Evolutionary conservation across 92 coral and sea anemone species (phyloP).

Genomic region (Hydrozoanthus gracilis): DNA sequence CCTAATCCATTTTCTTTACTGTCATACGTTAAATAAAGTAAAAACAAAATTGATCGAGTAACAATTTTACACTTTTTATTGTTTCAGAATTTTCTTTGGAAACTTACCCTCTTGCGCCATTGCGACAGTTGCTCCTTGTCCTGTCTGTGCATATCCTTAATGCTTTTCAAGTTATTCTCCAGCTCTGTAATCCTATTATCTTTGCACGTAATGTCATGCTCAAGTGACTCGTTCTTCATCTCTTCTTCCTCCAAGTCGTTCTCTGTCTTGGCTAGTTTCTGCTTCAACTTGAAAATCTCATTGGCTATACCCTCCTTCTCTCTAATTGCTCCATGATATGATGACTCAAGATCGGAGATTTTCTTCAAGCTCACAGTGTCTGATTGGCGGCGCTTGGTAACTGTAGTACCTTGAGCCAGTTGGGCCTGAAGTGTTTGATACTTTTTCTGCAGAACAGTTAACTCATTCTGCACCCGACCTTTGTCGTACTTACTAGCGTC

Average conservation of each 20-base stretch:
- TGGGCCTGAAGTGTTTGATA: conserved; percentile 75
- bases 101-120: conserved; percentile 73
- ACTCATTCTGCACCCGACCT: conserved; percentile 71
- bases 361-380: conserved; percentile 72
- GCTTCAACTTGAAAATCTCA: conserved; percentile 67
- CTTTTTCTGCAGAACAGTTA: conserved; percentile 73
- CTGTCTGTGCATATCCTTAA: conserved; percentile 78
- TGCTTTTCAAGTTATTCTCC: conserved; percentile 70
- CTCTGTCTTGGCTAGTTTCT: conserved; percentile 75
- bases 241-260: conserved; percentile 71
- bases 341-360: conserved; percentile 78
- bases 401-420: conserved; percentile 61
- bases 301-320: conserved; percentile 82
- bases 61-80: neutral
- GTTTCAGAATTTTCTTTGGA: neutral
- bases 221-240: conserved; percentile 70
- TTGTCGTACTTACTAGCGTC: conserved; percentile 81
- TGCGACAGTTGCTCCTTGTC: conserved; percentile 80
- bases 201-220: conserved; percentile 68
- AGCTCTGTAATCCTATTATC: conserved; percentile 73
- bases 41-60: neutral
- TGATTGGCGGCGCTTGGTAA: conserved; percentile 55
- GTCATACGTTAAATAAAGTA: too few relatives aligned
- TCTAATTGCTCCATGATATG: conserved; percentile 72
- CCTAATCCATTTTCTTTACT: too few relatives aligned